phyloP scores from a whole-genome alignment of 2,888 invertebrate species.

The Amphipoea lucens region DNA sequence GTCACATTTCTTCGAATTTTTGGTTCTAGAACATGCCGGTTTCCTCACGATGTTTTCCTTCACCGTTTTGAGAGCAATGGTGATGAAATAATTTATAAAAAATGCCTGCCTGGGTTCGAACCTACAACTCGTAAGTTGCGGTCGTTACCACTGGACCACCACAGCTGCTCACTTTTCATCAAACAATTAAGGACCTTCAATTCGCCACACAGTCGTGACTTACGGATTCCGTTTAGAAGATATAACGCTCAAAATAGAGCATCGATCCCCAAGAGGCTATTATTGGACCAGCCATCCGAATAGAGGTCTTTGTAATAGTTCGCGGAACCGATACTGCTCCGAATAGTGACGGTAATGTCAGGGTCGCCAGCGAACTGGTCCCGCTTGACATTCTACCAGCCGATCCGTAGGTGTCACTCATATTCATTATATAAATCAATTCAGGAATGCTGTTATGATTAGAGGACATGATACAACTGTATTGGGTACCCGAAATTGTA shows the following conservation, averaged over 20 bases:
- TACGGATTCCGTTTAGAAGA: slow-evolving; percentile 8
- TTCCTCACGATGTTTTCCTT: background rate
- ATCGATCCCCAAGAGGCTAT: slow-evolving; percentile 20
- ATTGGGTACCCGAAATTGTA: background rate
- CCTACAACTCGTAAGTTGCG: background rate
- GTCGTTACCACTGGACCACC: background rate
- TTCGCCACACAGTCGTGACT: slow-evolving; percentile 29
- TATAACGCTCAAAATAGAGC: slow-evolving; percentile 5
- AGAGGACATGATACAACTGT: slow-evolving; percentile 55
- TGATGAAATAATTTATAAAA: background rate
- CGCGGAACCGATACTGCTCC: slow-evolving; percentile 70
- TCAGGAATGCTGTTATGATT: slow-evolving; percentile 72
- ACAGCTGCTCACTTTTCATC: background rate
- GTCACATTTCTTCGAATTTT: too few species aligned
- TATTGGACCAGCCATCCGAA: slow-evolving; percentile 41
- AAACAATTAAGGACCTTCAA: slow-evolving; percentile 2
- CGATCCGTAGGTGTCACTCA: slow-evolving; percentile 71
- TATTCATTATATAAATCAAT: slow-evolving; percentile 65
- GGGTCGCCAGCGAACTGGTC: slow-evolving; percentile 77
- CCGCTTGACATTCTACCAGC: slow-evolving; percentile 76
- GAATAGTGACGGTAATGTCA: slow-evolving; percentile 77
- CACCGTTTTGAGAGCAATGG: background rate
- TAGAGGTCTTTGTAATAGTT: slow-evolving; percentile 68
- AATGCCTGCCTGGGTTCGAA: background rate
- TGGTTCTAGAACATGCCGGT: background rate